Conservation (phyloP, 2,888 invertebrate species). For the Elgonia sp. region DNA sequence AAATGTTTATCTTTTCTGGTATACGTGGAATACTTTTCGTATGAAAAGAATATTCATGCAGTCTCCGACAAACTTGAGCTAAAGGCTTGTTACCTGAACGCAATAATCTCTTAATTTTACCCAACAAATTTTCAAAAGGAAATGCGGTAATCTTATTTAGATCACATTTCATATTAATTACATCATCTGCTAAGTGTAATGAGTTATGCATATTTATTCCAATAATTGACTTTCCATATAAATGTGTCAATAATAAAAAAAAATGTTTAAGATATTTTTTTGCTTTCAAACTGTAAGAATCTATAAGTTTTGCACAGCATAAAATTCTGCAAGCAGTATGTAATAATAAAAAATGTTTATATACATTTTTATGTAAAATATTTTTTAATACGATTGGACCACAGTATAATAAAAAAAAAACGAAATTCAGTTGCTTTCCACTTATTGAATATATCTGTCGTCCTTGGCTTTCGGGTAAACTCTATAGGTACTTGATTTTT, state of each 20-base stretch:
- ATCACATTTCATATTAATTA: slow-evolving; percentile 25
- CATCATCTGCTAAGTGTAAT: slow-evolving; percentile 41
- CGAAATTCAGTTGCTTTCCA: slow-evolving; percentile 50
- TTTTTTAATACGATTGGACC: slow-evolving; percentile 75
- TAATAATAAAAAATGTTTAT: slow-evolving; percentile 58
- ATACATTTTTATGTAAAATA: slow-evolving; percentile 78
- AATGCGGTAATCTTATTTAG: slow-evolving; percentile 44
- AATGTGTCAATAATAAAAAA: background rate
- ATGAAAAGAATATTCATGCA: background rate
- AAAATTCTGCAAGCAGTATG: slow-evolving; percentile 58
- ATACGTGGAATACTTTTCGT: background rate
- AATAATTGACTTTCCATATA: slow-evolving; percentile 33
- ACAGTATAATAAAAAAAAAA: slow-evolving; percentile 42
- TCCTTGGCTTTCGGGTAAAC: slow-evolving; percentile 23
- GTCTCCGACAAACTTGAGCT: slow-evolving; percentile 3
- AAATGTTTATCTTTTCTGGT: no score
- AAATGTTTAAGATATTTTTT: slow-evolving; percentile 29
- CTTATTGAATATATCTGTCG: background rate
- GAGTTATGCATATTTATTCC: slow-evolving; percentile 35
- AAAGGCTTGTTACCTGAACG: slow-evolving; percentile 46
- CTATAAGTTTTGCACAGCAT: slow-evolving; percentile 9
- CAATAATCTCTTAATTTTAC: slow-evolving; percentile 27
- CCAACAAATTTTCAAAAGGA: slow-evolving; percentile 53
- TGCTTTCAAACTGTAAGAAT: slow-evolving; percentile 3
- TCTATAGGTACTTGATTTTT: slow-evolving; percentile 11